Conservation (phyloP, 1,140 invertebrate genomes). For the Hyles euphorbiae region DNA sequence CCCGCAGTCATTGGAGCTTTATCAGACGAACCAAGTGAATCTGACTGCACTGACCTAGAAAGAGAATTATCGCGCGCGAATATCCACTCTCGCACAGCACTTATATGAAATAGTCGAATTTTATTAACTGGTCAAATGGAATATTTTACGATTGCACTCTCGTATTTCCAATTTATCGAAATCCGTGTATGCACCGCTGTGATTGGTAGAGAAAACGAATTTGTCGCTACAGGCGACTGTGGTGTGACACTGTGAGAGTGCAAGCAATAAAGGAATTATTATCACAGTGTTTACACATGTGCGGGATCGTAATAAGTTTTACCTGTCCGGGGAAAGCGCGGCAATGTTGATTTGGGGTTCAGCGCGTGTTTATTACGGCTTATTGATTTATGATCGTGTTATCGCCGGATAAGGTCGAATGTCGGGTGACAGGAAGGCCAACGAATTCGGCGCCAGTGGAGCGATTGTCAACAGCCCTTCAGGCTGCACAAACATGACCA, state of each 20-base stretch:
- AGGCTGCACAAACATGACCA: constrained; percentile 48
- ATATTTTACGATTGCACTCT: constrained; percentile 18
- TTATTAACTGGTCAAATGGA: constrained; percentile 21
- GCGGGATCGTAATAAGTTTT: constrained; percentile 14
- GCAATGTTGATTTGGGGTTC: constrained; percentile 11
- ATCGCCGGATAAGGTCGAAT: constrained; percentile 26
- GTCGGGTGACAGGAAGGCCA: constrained; percentile 14
- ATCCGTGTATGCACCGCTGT: background rate
- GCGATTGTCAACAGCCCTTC: constrained; percentile 34
- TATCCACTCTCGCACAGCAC: constrained; percentile 13
- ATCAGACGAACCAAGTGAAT: constrained; percentile 38
- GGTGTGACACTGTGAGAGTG: constrained; percentile 1
- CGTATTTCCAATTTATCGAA: constrained; percentile 17
- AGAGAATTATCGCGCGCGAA: constrained; percentile 26
- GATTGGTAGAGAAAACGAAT: background rate
- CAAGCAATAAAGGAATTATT: constrained; percentile 9
- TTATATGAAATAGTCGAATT: constrained; percentile 24
- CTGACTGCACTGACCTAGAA: constrained; percentile 45
- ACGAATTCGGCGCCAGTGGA: constrained; percentile 21
- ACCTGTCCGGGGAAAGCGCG: constrained; percentile 12
- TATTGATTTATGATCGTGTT: constrained; percentile 25
- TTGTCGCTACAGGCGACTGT: background rate
- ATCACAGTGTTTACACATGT: constrained; percentile 17
- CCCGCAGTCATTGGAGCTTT: constrained; percentile 32
- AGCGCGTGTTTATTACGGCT: constrained; percentile 5